Evolutionary conservation across 2,113 vertebrate genomes (phyloP), one percentile per base, ranked within the genome.

Genomic region (Prolemur simus): DNA sequence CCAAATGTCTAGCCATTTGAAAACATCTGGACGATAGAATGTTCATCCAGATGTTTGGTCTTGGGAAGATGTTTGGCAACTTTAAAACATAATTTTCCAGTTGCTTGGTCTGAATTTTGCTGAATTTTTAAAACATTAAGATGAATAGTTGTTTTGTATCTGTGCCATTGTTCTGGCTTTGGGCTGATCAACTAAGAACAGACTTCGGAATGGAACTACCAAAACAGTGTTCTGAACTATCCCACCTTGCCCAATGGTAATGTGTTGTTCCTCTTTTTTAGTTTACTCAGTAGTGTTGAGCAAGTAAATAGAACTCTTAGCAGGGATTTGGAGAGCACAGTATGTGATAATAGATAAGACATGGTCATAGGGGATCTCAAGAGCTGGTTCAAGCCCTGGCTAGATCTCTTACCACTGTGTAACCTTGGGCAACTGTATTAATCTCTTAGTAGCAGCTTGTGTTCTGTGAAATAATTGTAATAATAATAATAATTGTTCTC

Each of bases 31-130:
- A 91, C 78, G 18, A 74, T 8, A 80, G 66, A 88, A 25, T 69
- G n/a, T 94, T 95, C 89, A 94, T 77, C 88, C 94, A 97, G 92
- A 97, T 97, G 96, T 95, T 94, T 17, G 37, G 34, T 58, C 82
- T 91, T 94, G 25, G 91, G 21, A 86, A 85, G 88, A 89, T 94
- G 14, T 88, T 95, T 97, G 87, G 68, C 88, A 97, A 92, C 58
- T 83, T 37, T 14, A 91, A 87, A 95, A 73, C 58, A 39, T 34
- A 81, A 90, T 91, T 97, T 97, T 94, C 89, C 69, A 87, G 20
- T 95, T 95, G 34, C 21, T 86, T 94, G 68, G 71, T 90, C 49
- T 93, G 37, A 94, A 88, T 95, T 96, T 96, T 92, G 49, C 56
- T 96, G 83, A 86, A 83, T 69, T 97, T 93, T 89, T 69, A 73